phyloP scores from a whole-genome alignment of 2,113 vertebrate species.

The Macquaria ambigua region DNA sequence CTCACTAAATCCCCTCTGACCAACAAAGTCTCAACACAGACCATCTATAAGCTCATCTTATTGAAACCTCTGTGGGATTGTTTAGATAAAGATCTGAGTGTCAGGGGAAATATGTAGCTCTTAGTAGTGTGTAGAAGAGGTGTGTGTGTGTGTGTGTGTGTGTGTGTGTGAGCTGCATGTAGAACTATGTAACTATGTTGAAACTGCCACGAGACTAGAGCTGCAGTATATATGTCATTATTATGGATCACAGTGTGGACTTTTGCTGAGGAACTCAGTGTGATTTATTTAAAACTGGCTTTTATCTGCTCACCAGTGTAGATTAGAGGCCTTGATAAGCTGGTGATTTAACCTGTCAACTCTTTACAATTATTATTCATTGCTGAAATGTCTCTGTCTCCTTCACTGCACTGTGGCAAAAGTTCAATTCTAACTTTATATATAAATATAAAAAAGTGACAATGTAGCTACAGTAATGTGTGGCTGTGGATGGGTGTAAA shows the following conservation, averaged over 20 bases:
- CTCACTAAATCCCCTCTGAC: slow-evolving; percentile 48
- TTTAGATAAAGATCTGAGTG: slow-evolving; percentile 46
- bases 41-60: slow-evolving; percentile 44
- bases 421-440: neutral
- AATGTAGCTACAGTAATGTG: neutral
- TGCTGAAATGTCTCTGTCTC: neutral
- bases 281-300: neutral
- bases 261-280: neutral
- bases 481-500: neutral
- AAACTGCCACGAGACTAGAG: slow-evolving; percentile 18
- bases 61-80: slow-evolving; percentile 31
- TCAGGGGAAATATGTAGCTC: slow-evolving; percentile 31
- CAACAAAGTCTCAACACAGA: slow-evolving; percentile 22
- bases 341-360: neutral
- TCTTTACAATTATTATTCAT: neutral
- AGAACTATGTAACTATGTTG: neutral
- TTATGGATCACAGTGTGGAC: neutral
- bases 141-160: neutral
- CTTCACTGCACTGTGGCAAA: neutral
- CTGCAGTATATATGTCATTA: neutral
- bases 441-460: neutral
- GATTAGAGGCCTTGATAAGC: neutral
- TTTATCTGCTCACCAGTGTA: neutral
- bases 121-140: neutral
- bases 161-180: slow-evolving; percentile 4